phyloP scores from a whole-genome alignment of 2,797 vertebrate genomes.

The Sebastes vulpes region DNA sequence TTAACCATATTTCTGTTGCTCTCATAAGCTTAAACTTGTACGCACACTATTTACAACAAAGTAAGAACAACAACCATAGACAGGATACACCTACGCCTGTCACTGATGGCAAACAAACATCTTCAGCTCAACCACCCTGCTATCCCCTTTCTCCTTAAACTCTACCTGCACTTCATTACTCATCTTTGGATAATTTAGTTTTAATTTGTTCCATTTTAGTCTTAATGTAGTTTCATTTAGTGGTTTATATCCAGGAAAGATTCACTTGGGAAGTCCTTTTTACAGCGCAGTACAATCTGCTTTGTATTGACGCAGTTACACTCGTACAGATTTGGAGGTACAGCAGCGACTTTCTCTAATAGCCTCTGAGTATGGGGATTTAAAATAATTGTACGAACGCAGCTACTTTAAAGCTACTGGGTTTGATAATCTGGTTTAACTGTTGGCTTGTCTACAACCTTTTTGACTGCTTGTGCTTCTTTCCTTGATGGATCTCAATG shows the following conservation, averaged over 20 bases:
- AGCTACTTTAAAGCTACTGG: neutral
- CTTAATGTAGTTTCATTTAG: neutral
- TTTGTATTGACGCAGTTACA: neutral
- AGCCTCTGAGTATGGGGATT: neutral
- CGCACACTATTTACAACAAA: no score
- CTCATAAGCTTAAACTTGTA: no score
- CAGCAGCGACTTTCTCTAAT: neutral
- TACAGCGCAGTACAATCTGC: neutral
- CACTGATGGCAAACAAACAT: conserved; percentile 2
- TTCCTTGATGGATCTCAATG: neutral
- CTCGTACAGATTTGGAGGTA: neutral
- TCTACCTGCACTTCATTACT: neutral
- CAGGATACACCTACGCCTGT: conserved; percentile 1
- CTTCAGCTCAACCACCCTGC: neutral
- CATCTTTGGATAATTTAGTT: conserved; percentile 11
- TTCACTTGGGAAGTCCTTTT: neutral
- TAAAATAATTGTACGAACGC: neutral
- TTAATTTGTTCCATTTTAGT: neutral
- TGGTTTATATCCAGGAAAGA: neutral
- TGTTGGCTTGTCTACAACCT: neutral
- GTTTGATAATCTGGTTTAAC: neutral
- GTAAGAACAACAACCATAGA: neutral
- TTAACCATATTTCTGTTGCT: neutral
- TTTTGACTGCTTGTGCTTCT: neutral
- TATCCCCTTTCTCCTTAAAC: neutral